Evolutionary conservation across 2,113 vertebrate species (phyloP).

Genomic region (Ictalurus furcatus): DNA sequence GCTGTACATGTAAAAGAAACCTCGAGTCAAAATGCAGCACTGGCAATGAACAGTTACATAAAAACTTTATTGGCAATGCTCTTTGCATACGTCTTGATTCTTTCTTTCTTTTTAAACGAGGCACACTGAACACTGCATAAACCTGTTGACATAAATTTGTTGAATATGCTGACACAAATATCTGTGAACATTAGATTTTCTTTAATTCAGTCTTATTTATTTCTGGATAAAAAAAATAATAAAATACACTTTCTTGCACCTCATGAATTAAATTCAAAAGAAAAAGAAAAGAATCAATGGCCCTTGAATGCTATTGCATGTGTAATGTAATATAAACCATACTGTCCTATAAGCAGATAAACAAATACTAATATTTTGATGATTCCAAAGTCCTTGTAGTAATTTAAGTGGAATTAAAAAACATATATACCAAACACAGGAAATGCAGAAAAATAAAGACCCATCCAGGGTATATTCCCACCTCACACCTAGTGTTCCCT

Average conservation of each 20-base stretch:
- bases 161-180: conserved; percentile 5
- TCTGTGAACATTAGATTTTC: conserved; percentile 48
- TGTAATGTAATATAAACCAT: conserved; percentile 29
- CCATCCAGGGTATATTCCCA: neutral
- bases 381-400: conserved; percentile 27
- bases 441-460: neutral
- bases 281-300: conserved; percentile 62
- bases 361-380: conserved; percentile 32
- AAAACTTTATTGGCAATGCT: conserved; percentile 38
- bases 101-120: neutral
- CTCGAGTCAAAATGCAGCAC: neutral
- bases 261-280: conserved; percentile 64
- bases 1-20: neutral
- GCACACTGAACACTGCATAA: conserved; percentile 35
- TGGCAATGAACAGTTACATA: neutral
- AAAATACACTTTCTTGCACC: conserved; percentile 65
- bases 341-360: conserved; percentile 8
- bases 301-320: conserved; percentile 26
- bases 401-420: conserved; percentile 13
- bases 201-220: conserved; percentile 74
- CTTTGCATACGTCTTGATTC: neutral
- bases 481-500: neutral
- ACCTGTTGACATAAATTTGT: conserved; percentile 7
- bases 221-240: conserved; percentile 73
- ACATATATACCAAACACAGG: neutral